Base-by-base conservation (phyloP, 1,140 invertebrate genomes). In the Aphelenchoides fujianensis region DNA sequence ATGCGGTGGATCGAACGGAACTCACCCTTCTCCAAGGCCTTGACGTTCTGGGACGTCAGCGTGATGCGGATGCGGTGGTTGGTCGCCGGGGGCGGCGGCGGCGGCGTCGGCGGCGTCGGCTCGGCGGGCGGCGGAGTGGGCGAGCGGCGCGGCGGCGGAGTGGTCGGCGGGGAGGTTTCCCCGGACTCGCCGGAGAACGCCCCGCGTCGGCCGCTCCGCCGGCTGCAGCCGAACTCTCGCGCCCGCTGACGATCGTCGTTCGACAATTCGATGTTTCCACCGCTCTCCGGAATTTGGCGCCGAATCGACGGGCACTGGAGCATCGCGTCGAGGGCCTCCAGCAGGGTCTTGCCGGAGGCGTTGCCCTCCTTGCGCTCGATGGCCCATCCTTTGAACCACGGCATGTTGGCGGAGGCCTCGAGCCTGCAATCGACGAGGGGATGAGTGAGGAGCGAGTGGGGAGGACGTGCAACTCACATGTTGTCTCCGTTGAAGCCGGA, bases 351-450 rank as follows among this genome's bases (percentile, higher is more conserved):
- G 74, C 94, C 94, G 32, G 91, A 90, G 74, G 90, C 90, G 77
- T 91, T 92, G 64, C 91, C 91, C 78, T 92, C 91, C 85, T 95
- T 95, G 78, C 93, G 91, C 77, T 96, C 93, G 74, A 97, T 90
- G 74, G 88, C 88, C 94, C 94, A 97, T 80, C 94, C 94, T 88
- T 96, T 97, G 89, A 93, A 98, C 95, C 97, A 28, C 89, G 85
- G 89, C 95, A 97, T 86, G 95, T 96, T 78, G 68, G 68, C 54
- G 27, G 79, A 81, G 3, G 71, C n/a, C 63, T 81, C 79, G 7
- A 80, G 68, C 9, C 23, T 7, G 23, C 53, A 9, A 53, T 63
- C 68, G 19, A 68, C 9, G 23, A 59, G 7, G 55, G 55, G 9
- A 5, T 59, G 28, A 71, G 19, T 12, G 55, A 19, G 30, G 35